Evolutionary conservation across 2,113 vertebrate genomes (phyloP), one percentile per base, ranked within the genome.

Genomic region (Eptesicus fuscus): DNA sequence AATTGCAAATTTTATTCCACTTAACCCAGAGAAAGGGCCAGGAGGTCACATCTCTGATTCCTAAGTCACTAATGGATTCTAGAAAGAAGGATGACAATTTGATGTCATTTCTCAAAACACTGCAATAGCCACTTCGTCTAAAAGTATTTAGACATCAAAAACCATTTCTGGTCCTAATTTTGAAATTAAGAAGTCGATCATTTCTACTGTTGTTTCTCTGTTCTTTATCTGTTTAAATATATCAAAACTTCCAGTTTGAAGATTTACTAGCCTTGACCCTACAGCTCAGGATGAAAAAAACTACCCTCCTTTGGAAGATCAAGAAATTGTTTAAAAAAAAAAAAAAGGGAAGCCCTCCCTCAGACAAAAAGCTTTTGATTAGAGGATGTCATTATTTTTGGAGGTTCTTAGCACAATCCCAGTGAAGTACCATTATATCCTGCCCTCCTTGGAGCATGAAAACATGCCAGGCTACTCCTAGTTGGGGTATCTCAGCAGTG

Each of bases 361-460:
- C 65, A 65, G 74, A 93, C 70, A 89, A 79, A 95, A 96, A 83
- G 74, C 73, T 94, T 92, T 90, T 86, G 90, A 94, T 93, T 71
- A 76, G 30, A 90, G 89, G 18, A 79, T 88, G 25, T 63, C 74
- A 86, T 84, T 83, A 87, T 83, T 92, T 93, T 83, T 23, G 61
- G 76, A 95, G 83, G 28, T 78, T 61, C 82, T 78, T 59, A 84
- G 42, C 74, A 94, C 65, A 90, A 25, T 89, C 70, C 65, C 32
- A 40, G 4, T 65, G 30, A 91, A 88, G 22, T 4, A 53, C n/a
- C 61, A 87, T 77, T 56, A 16, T 18, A 84, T 40, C 37, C 5
- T 93, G n/a, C 28, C 70, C 49, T 90, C 59, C 59, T 56, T 8
- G 17, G 20, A 61, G 40, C 61, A 10, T 59, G 22, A 53, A 56